phyloP scores from a whole-genome alignment of 2,888 invertebrate species.

The Dendrolimus pini region DNA sequence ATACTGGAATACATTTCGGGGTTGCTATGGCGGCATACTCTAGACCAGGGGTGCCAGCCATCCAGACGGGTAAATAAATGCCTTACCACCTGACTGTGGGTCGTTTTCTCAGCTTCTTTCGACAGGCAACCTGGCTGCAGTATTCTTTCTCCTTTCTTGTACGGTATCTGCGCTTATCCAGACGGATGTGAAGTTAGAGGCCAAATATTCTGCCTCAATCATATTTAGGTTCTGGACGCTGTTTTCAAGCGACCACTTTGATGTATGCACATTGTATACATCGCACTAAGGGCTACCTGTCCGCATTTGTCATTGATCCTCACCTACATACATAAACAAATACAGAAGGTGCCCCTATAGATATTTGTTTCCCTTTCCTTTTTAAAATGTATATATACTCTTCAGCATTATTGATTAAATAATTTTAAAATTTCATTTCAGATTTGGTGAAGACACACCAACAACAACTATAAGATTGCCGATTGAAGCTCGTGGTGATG shows the following conservation, averaged over 20 bases:
- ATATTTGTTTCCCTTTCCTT: no score
- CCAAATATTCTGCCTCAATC: no score
- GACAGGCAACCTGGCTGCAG: background rate
- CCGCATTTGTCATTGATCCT: no score
- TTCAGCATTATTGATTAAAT: no score
- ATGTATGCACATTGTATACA: no score
- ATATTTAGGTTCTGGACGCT: no score
- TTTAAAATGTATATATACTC: no score
- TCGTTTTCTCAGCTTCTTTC: background rate
- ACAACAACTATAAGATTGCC: slow-evolving; percentile 67
- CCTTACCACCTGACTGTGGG: background rate
- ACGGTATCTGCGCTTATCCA: background rate
- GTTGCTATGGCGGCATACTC: background rate
- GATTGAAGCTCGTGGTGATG: slow-evolving; percentile 80
- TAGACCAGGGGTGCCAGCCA: background rate
- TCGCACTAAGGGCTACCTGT: no score
- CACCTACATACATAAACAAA: no score
- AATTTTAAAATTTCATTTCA: slow-evolving; percentile 14
- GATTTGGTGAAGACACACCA: slow-evolving; percentile 29
- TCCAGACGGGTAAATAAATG: background rate
- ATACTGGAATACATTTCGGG: background rate
- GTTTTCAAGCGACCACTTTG: no score
- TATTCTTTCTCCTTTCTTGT: background rate
- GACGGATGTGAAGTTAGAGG: no score
- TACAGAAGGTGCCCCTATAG: no score